Base-by-base conservation (phyloP, 2,113 vertebrate genomes). In the Odobenus rosmarus region DNA sequence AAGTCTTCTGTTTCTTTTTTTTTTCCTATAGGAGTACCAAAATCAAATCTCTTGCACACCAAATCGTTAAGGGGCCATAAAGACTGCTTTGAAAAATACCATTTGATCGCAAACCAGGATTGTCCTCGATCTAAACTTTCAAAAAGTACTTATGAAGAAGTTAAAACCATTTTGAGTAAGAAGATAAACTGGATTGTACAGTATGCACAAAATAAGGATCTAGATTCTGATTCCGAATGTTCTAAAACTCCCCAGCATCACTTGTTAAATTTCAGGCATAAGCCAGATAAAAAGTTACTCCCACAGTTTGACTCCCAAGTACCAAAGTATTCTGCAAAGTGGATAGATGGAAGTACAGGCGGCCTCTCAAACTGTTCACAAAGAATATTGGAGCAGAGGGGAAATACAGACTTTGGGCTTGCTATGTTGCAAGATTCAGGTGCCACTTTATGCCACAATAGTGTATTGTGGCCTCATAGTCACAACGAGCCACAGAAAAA, bases 1-100 rank as follows among this genome's bases (percentile, higher is more conserved):
- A 86, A 36, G 2, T 74, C 59, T 83, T 84, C 28, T 26, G 2
- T 76, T 67, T 88, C 87, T 59, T 72, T 0, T 88, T 98, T 31
- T 97, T 76, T 97, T 72, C 89, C 94, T 88, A 82, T 96, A 99
- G 99, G 99, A 53, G 97, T 99, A 91, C 98, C 98, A 95, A 99
- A 99, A 95, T 98, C 99, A 23, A 98, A 98, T 93, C 99, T 99
- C 96, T 98, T 99, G 39, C 99, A 99, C 97, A 99, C 99, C 23
- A 99, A 99, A 95, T 99, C 99, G 16, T 98, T 99, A 94, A 99
- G 99, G 16, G 99, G 99, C 24, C 99, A 99, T 99, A 99, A 99
- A 98, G 99, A 99, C 99, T 99, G 99, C 98, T 99, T 99, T 98
- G 99, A 99, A 98, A 99, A 99, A 98, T 99, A 99, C 97, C 99